phyloP scores from a whole-genome alignment of 2,888 invertebrate genomes.

The Ectemnius lituratus region DNA sequence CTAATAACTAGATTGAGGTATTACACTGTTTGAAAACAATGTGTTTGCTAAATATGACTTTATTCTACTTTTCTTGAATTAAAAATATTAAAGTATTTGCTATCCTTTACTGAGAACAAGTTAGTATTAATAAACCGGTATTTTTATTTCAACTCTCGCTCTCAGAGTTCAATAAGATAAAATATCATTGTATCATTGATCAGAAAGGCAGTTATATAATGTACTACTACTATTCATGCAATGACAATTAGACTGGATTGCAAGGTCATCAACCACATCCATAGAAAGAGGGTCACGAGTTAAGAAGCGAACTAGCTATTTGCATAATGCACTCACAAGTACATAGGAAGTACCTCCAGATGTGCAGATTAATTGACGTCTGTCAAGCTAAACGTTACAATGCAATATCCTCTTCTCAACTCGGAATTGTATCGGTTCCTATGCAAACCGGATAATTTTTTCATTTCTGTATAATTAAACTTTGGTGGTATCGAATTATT shows the following conservation, averaged over 20 bases:
- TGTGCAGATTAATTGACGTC: constrained; percentile 5
- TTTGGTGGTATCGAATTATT: no score
- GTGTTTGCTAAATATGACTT: no score
- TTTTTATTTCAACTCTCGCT: no score
- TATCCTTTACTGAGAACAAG: no score
- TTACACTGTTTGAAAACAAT: no score
- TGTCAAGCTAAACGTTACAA: neutral
- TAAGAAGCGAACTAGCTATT: constrained; percentile 59
- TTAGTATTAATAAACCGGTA: no score
- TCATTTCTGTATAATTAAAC: no score
- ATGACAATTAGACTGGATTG: constrained; percentile 46
- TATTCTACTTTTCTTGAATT: no score
- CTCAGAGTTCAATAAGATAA: neutral
- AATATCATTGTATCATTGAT: constrained; percentile 34
- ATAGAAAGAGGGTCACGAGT: constrained; percentile 59
- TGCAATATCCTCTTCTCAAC: no score
- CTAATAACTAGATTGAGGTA: neutral
- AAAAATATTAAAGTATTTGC: no score
- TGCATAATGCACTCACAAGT: constrained; percentile 55
- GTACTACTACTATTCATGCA: constrained; percentile 24
- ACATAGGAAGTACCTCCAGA: constrained; percentile 12
- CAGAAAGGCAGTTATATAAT: constrained; percentile 53
- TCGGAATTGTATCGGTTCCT: no score
- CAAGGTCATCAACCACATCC: constrained; percentile 58
- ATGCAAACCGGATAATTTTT: no score